A percentile compares a stretch with the other conserved stretches of the same genome.
Conservation (phyloP, 2,888 invertebrate genomes). For the Polydesmus complanatus region DNA sequence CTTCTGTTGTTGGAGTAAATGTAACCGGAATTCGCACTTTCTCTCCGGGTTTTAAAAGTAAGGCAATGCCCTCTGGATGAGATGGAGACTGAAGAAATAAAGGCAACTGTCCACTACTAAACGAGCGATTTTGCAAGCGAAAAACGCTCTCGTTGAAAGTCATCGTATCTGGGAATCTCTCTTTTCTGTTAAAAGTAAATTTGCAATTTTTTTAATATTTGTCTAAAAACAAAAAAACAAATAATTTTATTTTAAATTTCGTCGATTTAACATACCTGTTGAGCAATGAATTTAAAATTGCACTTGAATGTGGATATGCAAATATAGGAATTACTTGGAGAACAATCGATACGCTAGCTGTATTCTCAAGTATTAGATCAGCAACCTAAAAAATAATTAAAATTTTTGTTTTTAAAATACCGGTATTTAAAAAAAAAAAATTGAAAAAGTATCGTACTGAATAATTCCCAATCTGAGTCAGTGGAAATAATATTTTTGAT, state of each 20-base stretch:
- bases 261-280: slow-evolving; percentile 16
- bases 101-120: background rate
- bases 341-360: slow-evolving; percentile 49
- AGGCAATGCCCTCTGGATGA: slow-evolving; percentile 39
- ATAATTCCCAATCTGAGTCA: slow-evolving; percentile 58
- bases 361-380: slow-evolving; percentile 42
- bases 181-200: background rate
- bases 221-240: background rate
- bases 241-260: background rate
- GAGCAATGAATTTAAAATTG: slow-evolving; percentile 32
- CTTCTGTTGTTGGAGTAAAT: slow-evolving; percentile 38
- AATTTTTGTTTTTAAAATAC: background rate
- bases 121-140: background rate
- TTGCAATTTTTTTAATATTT: background rate
- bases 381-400: background rate
- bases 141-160: background rate
- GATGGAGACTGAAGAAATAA: slow-evolving; percentile 25
- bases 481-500: slow-evolving; percentile 46
- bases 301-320: slow-evolving; percentile 50
- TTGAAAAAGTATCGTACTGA: too few species aligned
- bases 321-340: slow-evolving; percentile 59
- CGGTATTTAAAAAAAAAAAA: too few species aligned
- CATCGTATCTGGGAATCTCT: background rate
- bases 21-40: slow-evolving; percentile 34
- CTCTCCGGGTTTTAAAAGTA: slow-evolving; percentile 45